Evolutionary conservation across 2,113 vertebrate genomes (phyloP).

Genomic region (Sphyrna mokarran): DNA sequence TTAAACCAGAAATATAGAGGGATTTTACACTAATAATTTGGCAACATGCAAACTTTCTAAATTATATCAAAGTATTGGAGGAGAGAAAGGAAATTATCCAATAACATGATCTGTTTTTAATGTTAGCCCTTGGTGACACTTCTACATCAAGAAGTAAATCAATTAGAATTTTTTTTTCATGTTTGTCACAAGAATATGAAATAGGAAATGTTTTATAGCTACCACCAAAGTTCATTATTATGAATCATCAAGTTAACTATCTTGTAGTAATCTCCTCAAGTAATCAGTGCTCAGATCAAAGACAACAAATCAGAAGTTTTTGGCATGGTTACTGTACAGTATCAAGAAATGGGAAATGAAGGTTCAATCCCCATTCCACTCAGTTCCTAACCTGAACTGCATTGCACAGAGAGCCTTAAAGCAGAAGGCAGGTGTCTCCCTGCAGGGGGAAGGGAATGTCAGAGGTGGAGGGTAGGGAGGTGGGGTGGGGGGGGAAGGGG

Average conservation of each 20-base stretch:
- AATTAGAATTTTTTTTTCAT: background rate
- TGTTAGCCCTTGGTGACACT: background rate
- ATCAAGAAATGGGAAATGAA: background rate
- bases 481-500: too few species aligned
- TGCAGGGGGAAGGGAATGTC: slow-evolving; percentile 12
- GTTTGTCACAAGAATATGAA: background rate
- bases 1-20: background rate
- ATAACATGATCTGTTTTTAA: background rate
- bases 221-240: background rate
- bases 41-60: background rate
- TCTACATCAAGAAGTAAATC: background rate
- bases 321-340: background rate
- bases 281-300: background rate
- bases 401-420: background rate
- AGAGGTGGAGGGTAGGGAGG: too few species aligned
- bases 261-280: background rate
- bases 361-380: background rate
- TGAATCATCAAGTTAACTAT: background rate
- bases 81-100: background rate
- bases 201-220: background rate
- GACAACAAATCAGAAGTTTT: background rate
- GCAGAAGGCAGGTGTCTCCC: slow-evolving; percentile 19
- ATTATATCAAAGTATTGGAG: background rate
- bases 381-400: background rate
- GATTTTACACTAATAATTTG: background rate